Evolutionary conservation across 2,797 vertebrate species (phyloP), one percentile per base, ranked within the genome.

Genomic region (Neostethus bicornis): DNA sequence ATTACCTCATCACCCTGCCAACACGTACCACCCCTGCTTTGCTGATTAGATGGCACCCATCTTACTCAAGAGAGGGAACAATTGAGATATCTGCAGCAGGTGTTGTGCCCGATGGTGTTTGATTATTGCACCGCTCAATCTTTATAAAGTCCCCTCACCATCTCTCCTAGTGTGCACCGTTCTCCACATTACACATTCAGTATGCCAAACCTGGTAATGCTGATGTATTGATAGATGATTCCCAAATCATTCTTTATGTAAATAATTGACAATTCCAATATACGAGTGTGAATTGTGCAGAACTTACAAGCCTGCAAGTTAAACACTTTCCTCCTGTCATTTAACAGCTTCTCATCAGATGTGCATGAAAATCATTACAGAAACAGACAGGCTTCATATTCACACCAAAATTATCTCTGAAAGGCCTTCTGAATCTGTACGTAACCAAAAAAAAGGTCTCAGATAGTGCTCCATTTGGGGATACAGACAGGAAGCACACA

Each of bases 51-150:
- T 51, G 54, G 79, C 64, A 60, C 70, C 72, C 66, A 51, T 74
- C 64, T 51, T 61, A 66, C 62, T 79, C 63, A 53, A 12, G 2
- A 35, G 58, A 63, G 49, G 35, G 39, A 51, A 61, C 77, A 73
- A 72, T 77, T 84, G 72, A 78, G 61, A 79, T 73, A 81, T 78
- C 74, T 71, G 59, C 63, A 67, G 73, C 88, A 91, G 86, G 84
- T 89, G 87, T 83, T 86, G 76, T 41, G 73, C 81, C 81, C 79
- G 53, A 73, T 57, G 61, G 49, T 43, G 69, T 86, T 78, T 80
- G 77, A 83, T 85, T 85, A 86, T 86, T 87, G 80, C 80, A 25
- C 16, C 19, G 63, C 80, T 86, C 86, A 77, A 84, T 87, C 86
- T 87, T 85, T 79, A 83, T 85, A 70, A 85, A 69, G 64, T 52